Conservation (phyloP, 2,888 invertebrate genomes). For the Tryphoninae sp. region DNA sequence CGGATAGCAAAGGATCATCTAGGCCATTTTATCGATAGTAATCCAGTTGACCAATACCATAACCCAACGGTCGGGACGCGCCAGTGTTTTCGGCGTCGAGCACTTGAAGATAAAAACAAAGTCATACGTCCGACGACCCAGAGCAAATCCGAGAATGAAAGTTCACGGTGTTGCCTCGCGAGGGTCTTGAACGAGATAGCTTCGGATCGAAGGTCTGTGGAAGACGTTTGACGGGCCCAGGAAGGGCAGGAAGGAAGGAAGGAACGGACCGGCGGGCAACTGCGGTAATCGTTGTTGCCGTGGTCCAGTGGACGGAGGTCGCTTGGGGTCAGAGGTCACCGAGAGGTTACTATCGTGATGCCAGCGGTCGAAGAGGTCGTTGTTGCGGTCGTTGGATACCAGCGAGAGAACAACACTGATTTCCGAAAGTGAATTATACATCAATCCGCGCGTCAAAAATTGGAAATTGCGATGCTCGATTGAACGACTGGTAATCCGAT, state of each 20-base stretch:
- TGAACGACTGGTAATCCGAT: neutral
- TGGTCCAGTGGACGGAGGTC: constrained; percentile 21
- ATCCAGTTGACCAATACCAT: neutral
- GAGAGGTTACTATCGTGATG: constrained; percentile 55
- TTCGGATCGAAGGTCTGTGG: constrained; percentile 10
- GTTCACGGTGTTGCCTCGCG: constrained; percentile 20
- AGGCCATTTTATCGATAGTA: neutral
- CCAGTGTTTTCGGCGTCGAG: neutral
- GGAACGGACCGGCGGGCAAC: constrained; percentile 31
- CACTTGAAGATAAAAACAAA: neutral
- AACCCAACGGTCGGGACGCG: neutral
- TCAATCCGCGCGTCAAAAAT: neutral
- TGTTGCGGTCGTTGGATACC: constrained; percentile 21
- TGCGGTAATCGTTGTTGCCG: constrained; percentile 25
- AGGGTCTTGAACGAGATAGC: constrained; percentile 9
- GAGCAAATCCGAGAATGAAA: constrained; percentile 25
- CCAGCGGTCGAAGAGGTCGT: constrained; percentile 29
- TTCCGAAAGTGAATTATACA: constrained; percentile 18
- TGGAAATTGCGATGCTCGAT: neutral
- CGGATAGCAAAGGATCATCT: neutral
- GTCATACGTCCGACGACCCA: neutral
- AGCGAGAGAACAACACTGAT: constrained; percentile 31
- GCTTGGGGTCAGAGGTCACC: constrained; percentile 55
- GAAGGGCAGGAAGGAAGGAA: constrained; percentile 28
- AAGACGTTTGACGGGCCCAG: constrained; percentile 26